phyloP scores from a whole-genome alignment of 2,797 vertebrate genomes.

The Pygocentrus nattereri region DNA sequence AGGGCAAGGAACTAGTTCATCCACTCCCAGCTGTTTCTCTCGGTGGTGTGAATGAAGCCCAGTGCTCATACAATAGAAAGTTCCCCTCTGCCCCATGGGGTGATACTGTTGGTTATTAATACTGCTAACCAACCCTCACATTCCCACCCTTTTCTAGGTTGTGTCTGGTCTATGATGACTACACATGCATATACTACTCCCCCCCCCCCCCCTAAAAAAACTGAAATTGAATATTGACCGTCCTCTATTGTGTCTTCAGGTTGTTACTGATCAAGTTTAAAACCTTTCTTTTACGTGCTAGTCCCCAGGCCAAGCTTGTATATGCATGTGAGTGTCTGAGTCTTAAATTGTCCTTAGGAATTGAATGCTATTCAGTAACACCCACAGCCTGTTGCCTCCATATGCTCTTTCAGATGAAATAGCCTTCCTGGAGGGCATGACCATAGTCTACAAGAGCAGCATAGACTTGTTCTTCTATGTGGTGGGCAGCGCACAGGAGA shows the following conservation, averaged over 20 bases:
- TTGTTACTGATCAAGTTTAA: slow-evolving; percentile 19
- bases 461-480: slow-evolving; percentile 92
- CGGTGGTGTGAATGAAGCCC: slow-evolving; percentile 47
- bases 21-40: slow-evolving; percentile 43
- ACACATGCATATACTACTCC: slow-evolving; percentile 5
- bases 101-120: slow-evolving; percentile 44
- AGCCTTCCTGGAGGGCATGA: slow-evolving; percentile 87
- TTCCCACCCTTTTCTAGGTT: slow-evolving; percentile 56
- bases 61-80: slow-evolving; percentile 33
- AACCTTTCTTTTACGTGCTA: slow-evolving; percentile 21
- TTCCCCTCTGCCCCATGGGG: slow-evolving; percentile 32
- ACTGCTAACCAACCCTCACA: slow-evolving; percentile 16
- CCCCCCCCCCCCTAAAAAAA: slow-evolving; percentile 12
- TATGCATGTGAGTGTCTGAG: neutral
- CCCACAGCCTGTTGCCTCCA: neutral
- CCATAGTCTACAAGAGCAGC: slow-evolving; percentile 89
- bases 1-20: slow-evolving; percentile 45
- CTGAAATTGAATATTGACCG: slow-evolving; percentile 36
- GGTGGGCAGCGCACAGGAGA: slow-evolving; percentile 89
- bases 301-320: slow-evolving; percentile 10
- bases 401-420: slow-evolving; percentile 83
- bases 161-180: slow-evolving; percentile 11
- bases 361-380: slow-evolving; percentile 6
- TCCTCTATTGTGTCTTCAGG: neutral
- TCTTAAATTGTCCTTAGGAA: slow-evolving; percentile 10